phyloP scores from a whole-genome alignment of 2,797 vertebrate species.

The Siniperca scherzeri region DNA sequence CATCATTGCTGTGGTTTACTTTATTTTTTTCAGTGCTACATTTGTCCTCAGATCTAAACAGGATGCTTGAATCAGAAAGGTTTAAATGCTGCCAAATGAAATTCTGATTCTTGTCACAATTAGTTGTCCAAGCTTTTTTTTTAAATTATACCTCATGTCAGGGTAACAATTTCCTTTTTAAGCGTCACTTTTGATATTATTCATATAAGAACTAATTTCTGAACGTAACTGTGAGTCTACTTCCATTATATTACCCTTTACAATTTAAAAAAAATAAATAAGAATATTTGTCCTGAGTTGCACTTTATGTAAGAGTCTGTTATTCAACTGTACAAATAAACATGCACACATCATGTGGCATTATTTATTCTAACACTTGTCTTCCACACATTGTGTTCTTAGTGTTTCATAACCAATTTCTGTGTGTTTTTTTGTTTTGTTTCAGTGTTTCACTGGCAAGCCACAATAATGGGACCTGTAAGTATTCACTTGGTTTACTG shows the following conservation, averaged over 20 bases:
- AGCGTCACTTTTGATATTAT: not conserved
- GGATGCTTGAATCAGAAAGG: constrained; percentile 8
- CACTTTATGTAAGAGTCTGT: constrained; percentile 30
- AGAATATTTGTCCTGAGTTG: constrained; percentile 8
- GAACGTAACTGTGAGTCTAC: not conserved
- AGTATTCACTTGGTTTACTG: constrained; percentile 67
- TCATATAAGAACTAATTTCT: not conserved
- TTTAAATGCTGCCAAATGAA: not conserved
- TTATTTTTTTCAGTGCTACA: not conserved
- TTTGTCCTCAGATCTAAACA: constrained; percentile 30
- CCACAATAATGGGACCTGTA: constrained; percentile 90
- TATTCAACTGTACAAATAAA: constrained; percentile 42
- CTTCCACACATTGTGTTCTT: constrained; percentile 10
- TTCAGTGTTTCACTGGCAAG: constrained; percentile 91
- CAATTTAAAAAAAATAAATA: not conserved
- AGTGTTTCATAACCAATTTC: constrained; percentile 65
- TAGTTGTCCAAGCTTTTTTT: not conserved
- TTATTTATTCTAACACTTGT: constrained; percentile 32
- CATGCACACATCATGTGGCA: constrained; percentile 14
- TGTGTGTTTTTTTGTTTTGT: constrained; percentile 47
- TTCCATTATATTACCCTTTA: not conserved
- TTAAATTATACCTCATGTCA: not conserved
- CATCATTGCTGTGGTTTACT: constrained; percentile 8
- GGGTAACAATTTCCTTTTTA: not conserved
- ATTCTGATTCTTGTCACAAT: not conserved